Evolutionary conservation across 2,113 vertebrate species (phyloP), one percentile per base, ranked within the genome.

Genomic region (Galeopterus variegatus): DNA sequence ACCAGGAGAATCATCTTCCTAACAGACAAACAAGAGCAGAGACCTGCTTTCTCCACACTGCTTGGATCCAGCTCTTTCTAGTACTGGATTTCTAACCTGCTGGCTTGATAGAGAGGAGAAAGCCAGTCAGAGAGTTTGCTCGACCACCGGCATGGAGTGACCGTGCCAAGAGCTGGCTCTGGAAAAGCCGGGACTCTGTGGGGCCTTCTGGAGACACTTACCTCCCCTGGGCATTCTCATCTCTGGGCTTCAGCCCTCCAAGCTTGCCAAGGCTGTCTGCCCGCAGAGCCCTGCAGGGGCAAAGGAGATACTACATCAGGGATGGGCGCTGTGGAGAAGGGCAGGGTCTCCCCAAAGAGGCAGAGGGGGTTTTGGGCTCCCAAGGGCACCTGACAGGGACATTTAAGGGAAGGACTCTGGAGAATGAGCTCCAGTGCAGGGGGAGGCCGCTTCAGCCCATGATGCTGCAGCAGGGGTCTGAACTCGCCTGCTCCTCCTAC

Each of bases 321-420:
- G 41, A 0, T 0, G 0, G 79, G 58, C 0, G 6, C 48, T 0
- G 0, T 0, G 8, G 23, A 17, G 12, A 11, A 28, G 24, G 58
- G 36, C 64, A 5, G 18, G 7, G 8, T 4, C 11, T 54, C 41
- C 15, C 77, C 31, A 3, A 50, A 70, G 50, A 69, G 62, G 24
- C 28, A 6, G 48, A 50, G 15, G 19, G n/a, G 85, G 18, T 8
- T 54, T 13, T 0, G 2, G 76, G 52, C 26, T 88, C 54, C 58
- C 23, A 8, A 15, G 70, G 52, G 48, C 26, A 58, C 28, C 10
- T 0, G 3, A 12, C 5, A 7, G 36, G 11, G 15, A 50, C 8
- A 28, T 52, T 21, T 2, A 36, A 23, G 36, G 31, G 14, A 1
- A 50, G 36, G 1, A 15, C 60, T 62, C 45, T 36, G 73, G 67